Evolutionary conservation across 1,140 invertebrate species (phyloP).

Genomic region (Drosophila seguyi): DNA sequence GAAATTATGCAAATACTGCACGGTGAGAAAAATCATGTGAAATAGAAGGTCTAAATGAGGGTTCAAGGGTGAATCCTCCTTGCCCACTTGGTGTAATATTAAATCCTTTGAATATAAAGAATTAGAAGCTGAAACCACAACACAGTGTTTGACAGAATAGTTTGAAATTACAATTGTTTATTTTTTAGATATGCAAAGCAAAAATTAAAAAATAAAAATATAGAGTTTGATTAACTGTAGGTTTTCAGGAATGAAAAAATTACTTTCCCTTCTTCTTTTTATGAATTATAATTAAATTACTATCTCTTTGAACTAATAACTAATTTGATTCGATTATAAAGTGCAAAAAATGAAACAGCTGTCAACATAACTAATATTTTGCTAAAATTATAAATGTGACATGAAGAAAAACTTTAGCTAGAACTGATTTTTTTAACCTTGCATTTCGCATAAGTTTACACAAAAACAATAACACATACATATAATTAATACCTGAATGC

Average conservation of each 20-base stretch:
- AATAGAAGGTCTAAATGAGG: not conserved
- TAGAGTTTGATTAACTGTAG: no score
- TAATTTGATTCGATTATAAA: no score
- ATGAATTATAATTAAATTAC: not conserved
- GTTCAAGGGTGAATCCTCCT: accelerated
- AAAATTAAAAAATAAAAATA: no score
- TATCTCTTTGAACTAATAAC: no score
- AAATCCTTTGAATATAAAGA: no score
- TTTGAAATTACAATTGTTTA: no score
- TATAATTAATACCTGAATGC: slow-evolving; percentile 10
- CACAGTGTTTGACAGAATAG: no score
- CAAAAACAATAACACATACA: not conserved
- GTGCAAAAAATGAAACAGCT: not conserved
- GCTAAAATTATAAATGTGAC: not conserved
- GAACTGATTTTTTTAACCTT: no score
- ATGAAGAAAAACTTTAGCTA: no score
- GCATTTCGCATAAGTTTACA: not conserved
- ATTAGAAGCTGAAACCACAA: no score
- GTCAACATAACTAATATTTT: no score
- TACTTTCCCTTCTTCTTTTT: not conserved
- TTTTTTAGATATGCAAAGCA: no score
- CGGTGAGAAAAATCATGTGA: slow-evolving; percentile 1
- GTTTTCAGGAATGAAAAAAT: not conserved
- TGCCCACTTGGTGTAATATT: not conserved
- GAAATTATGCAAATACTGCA: slow-evolving; percentile 49